Base-by-base conservation (phyloP, 2,797 vertebrate species). In the Danio choprae region DNA sequence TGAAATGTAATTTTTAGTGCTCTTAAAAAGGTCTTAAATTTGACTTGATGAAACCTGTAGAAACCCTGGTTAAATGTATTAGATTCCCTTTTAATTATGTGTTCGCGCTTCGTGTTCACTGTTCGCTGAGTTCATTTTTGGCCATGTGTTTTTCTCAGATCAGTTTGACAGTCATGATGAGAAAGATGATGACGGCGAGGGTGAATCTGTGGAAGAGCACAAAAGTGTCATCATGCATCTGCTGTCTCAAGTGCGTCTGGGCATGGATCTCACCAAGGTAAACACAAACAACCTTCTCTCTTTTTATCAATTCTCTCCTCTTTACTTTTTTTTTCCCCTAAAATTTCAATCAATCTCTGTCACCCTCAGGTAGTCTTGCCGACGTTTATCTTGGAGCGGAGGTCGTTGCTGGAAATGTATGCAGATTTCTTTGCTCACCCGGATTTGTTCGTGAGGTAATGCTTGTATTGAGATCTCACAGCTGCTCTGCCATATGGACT, bases 211-310 rank as follows among this genome's bases (percentile, higher is more conserved):
- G 88, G 98, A 99, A 89, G 98, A 99, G 91, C 98, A 99, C 89
- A 99, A 97, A 90, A 99, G 98, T 56, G 97, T 99, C 63, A 99
- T 99, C 89, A 98, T 99, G 97, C 98, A 99, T 85, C 95, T 99
- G 22, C 89, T 99, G 79, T 99, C 98, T 71, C 98, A 99, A 91
- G 98, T 99, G 81, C 95, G 97, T 53, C 87, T 99, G 82, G 98
- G 98, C 79, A 99, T 99, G 98, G 98, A 99, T 88, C 96, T 99
- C 81, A 99, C 98, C 0, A 99, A 99, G 96, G 98, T 98, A 91
- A 90, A 29, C 56, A 36, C 62, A 20, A 65, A 53, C 44, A 40
- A 8, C 2, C 43, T 18, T 56, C 50, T 51, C 41, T 56, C 29
- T n/a, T 36, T 15, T 41, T 44, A 36, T 7, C 38, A 7, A 53